Conservation (phyloP, 2,797 vertebrate genomes). For the Scyliorhinus canicula region DNA sequence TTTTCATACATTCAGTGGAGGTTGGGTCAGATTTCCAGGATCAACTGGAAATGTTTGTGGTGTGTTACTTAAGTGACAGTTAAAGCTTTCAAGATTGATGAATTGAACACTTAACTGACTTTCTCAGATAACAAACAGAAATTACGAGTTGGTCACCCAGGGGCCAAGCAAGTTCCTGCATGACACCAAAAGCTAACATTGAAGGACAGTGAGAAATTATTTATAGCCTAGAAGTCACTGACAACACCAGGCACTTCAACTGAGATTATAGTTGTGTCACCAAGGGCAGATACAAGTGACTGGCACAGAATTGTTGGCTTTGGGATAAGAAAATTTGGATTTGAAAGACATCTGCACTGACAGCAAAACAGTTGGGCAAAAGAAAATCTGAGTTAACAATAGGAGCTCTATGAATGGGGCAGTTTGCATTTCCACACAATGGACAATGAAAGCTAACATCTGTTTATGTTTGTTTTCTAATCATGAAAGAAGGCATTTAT, state of each 20-base stretch:
- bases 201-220: background rate
- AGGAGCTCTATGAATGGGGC: background rate
- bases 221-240: background rate
- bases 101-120: background rate
- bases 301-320: background rate
- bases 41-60: background rate
- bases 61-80: background rate
- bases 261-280: background rate
- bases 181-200: background rate
- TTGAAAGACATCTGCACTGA: background rate
- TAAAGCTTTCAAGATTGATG: background rate
- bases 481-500: background rate
- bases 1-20: background rate
- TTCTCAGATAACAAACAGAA: background rate
- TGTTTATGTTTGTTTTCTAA: background rate
- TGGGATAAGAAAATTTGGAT: background rate
- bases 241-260: background rate
- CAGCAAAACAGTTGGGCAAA: background rate
- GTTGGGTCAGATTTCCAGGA: background rate
- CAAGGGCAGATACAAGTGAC: background rate
- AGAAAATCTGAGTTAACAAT: background rate
- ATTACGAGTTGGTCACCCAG: background rate
- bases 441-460: background rate
- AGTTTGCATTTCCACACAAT: constrained; percentile 20
- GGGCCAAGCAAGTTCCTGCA: background rate